A percentile compares a stretch with the other conserved stretches of the same genome.
phyloP scores from a whole-genome alignment of 2,888 invertebrate genomes.

The Amphimallon solstitiale region DNA sequence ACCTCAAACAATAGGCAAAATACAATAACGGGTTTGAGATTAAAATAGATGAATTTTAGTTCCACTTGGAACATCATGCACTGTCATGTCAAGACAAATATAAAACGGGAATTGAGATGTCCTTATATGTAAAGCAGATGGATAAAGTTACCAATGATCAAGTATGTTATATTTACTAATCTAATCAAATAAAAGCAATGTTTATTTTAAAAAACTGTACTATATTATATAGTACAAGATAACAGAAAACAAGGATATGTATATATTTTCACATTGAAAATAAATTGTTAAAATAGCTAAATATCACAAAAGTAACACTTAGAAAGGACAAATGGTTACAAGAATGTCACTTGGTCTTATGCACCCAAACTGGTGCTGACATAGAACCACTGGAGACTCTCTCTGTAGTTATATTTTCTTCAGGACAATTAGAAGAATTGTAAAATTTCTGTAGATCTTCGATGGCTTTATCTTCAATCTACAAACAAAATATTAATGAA shows the following conservation, averaged over 20 bases:
- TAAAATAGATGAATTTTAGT: too few species aligned
- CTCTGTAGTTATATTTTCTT: slow-evolving; percentile 78
- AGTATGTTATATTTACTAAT: too few species aligned
- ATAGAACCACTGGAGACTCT: slow-evolving; percentile 69
- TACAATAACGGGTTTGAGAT: too few species aligned
- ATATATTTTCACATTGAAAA: slow-evolving; percentile 14
- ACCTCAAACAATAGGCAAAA: too few species aligned
- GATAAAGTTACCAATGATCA: too few species aligned
- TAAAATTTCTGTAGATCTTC: slow-evolving; percentile 81
- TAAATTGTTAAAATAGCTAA: slow-evolving; percentile 14
- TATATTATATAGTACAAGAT: slow-evolving; percentile 2
- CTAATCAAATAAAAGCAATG: too few species aligned
- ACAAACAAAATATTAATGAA: slow-evolving; percentile 51
- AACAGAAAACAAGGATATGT: slow-evolving; percentile 30
- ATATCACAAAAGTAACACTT: slow-evolving; percentile 31
- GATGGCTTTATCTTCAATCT: slow-evolving; percentile 89
- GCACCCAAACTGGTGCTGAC: slow-evolving; percentile 71
- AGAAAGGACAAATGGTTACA: slow-evolving; percentile 13
- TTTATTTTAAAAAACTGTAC: background rate
- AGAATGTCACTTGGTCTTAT: slow-evolving; percentile 37
- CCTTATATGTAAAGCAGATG: too few species aligned
- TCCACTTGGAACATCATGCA: too few species aligned
- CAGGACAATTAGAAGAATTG: slow-evolving; percentile 73
- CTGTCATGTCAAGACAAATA: too few species aligned
- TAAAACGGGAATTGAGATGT: too few species aligned